Evolutionary conservation across 2,797 vertebrate species (phyloP).

Genomic region (Rhynchotus rufescens): DNA sequence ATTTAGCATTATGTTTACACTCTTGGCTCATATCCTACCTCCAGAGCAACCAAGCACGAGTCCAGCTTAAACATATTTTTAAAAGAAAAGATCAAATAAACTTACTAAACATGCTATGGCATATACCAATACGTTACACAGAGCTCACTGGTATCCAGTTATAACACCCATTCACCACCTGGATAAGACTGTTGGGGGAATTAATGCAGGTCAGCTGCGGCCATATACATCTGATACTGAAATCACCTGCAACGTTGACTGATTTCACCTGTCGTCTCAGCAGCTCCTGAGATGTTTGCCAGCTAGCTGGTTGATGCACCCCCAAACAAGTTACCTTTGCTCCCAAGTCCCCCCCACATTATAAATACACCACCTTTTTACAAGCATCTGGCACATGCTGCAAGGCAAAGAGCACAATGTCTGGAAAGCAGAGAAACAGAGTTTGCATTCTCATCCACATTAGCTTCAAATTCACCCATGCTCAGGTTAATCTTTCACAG

Average conservation of each 20-base stretch:
- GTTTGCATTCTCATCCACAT: background rate
- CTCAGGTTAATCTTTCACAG: background rate
- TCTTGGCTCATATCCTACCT: background rate
- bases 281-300: background rate
- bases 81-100: background rate
- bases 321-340: background rate
- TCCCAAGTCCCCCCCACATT: rapidly evolving
- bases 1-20: background rate
- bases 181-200: background rate
- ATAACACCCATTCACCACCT: rapidly evolving
- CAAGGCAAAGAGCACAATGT: background rate
- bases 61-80: rapidly evolving
- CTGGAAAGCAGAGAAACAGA: background rate
- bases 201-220: rapidly evolving
- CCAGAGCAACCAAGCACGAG: background rate
- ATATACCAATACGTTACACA: rapidly evolving
- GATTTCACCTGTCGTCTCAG: rapidly evolving
- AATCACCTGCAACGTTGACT: rapidly evolving
- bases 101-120: rapidly evolving
- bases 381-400: background rate
- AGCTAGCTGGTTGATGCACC: no score
- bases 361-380: background rate
- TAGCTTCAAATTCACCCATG: background rate
- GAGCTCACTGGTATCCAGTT: background rate
- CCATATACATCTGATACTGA: background rate